These are phyloP conservation scores for Odontocerum albicorne DNA, from an alignment of 2,888 invertebrate species.

Conservation along the genomic window DNA sequence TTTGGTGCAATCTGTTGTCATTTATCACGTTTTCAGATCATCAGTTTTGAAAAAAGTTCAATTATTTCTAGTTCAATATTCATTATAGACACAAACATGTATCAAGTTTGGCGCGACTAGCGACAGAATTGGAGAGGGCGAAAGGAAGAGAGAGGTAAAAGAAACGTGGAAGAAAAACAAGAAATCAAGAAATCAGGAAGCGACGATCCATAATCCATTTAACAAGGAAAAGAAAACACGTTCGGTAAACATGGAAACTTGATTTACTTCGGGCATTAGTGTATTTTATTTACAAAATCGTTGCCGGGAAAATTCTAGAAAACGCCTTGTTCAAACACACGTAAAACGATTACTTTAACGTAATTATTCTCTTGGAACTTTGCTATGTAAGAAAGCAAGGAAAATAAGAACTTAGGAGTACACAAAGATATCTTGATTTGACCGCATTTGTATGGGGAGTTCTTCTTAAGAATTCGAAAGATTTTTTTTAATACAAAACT, in stretches of 20 bases:
- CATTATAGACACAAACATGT: too few species aligned
- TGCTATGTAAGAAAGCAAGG: slow-evolving; percentile 2
- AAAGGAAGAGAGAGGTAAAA: background rate
- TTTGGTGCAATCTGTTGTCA: too few species aligned
- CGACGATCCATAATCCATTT: slow-evolving; percentile 32
- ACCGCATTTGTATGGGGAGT: slow-evolving; percentile 8
- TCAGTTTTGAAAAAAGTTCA: too few species aligned
- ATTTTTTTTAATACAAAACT: too few species aligned
- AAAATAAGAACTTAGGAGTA: slow-evolving; percentile 12
- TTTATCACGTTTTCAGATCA: too few species aligned
- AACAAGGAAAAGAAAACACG: slow-evolving; percentile 26
- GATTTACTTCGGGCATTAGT: slow-evolving; percentile 30
- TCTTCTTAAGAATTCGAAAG: too few species aligned
- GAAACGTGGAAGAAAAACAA: slow-evolving; percentile 12
- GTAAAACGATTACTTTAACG: slow-evolving; percentile 30
- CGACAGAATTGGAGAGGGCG: background rate
- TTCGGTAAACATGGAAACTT: slow-evolving; percentile 25
- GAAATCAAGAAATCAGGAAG: slow-evolving; percentile 29
- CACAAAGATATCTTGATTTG: background rate
- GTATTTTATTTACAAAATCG: slow-evolving; percentile 32
- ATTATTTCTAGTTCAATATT: too few species aligned
- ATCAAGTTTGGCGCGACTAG: too few species aligned
- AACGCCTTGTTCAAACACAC: slow-evolving; percentile 19
- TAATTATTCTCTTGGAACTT: slow-evolving; percentile 21
- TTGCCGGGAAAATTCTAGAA: slow-evolving; percentile 6